Evolutionary conservation across 2,888 invertebrate species (phyloP), one percentile per base, ranked within the genome.

Genomic region (Leptinotarsa tumamoca): DNA sequence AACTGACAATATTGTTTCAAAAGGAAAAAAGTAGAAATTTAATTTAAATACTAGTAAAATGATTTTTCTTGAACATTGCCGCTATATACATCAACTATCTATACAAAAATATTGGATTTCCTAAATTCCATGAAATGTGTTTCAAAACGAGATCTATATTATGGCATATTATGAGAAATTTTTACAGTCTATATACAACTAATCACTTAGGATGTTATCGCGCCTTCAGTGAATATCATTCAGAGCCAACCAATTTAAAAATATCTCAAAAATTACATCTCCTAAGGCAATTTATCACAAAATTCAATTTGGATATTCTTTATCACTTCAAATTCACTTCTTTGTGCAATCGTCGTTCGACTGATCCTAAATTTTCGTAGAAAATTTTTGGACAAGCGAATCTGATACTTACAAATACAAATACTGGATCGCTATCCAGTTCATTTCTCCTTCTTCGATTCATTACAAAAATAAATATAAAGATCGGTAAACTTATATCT

Each of bases 391-490:
- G 52, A 23, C 21, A 54, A 15, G 63, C 63, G 63, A 63, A 63
- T 63, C 63, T 63, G 63, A 63, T 63, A 68, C 54, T 68, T 68
- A 23, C 15, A 58, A 27, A 27, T 52, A 27, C 52, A 68, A 68
- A 23, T 21, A 68, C 51, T 68, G 58, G 58, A 68, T 70, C 67
- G 67, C 51, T 56, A 73, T 56, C 73, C 63, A 66, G 73, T 66
- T 67, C 63, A 71, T 73, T 63, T 71, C 66, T 71, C 63, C 68
- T 61, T 68, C 23, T 73, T 72, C 67, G 73, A 76, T 52, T 76
- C 71, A 73, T 68, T 83, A 83, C 81, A 83, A 83, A 83, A 83
- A 83, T 83, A 83, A 83, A 83, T 83, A 83, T 82, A 82, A 83
- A 80, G 80, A 80, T 80, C 67, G 43, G 56, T 69, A 33, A 69